phyloP scores from a whole-genome alignment of 2,797 vertebrate species.

The Pseudochaenichthys georgianus region DNA sequence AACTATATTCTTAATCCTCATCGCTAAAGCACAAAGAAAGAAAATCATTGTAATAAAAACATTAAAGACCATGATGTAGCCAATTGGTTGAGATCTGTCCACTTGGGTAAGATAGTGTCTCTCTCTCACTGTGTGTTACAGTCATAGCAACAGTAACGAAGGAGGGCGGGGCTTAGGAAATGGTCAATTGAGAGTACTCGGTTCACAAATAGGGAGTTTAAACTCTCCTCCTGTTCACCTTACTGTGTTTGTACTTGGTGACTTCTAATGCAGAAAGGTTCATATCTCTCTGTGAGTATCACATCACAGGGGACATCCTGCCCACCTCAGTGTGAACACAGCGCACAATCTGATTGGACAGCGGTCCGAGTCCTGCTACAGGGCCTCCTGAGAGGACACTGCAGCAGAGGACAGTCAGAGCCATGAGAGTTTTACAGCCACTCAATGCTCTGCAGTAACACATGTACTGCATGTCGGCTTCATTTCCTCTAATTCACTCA shows the following conservation, averaged over 20 bases:
- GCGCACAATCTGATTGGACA: slow-evolving; percentile 9
- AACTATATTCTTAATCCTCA: not conserved
- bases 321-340: slow-evolving; percentile 3
- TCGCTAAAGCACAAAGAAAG: not conserved
- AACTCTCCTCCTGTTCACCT: not conserved
- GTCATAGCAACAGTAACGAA: not conserved
- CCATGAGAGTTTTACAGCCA: not conserved
- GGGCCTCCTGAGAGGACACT: slow-evolving; percentile 4
- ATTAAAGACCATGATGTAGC: not conserved
- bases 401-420: slow-evolving; percentile 18
- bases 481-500: slow-evolving; percentile 53
- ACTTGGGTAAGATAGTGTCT: not conserved
- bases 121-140: too few species aligned
- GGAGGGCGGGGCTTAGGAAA: not conserved
- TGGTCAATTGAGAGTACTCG: not conserved
- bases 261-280: not conserved
- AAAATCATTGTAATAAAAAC: not conserved
- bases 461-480: slow-evolving; percentile 35
- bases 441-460: slow-evolving; percentile 27
- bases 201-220: not conserved
- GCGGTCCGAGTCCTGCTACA: not conserved
- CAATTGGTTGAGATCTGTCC: not conserved
- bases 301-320: slow-evolving; percentile 16
- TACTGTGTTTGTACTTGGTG: slow-evolving; percentile 3
- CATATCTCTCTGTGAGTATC: slow-evolving; percentile 5